These are phyloP conservation scores for Pristionchus maxplancki DNA, from an alignment of 2,888 invertebrate species.

Conservation along the genomic window DNA sequence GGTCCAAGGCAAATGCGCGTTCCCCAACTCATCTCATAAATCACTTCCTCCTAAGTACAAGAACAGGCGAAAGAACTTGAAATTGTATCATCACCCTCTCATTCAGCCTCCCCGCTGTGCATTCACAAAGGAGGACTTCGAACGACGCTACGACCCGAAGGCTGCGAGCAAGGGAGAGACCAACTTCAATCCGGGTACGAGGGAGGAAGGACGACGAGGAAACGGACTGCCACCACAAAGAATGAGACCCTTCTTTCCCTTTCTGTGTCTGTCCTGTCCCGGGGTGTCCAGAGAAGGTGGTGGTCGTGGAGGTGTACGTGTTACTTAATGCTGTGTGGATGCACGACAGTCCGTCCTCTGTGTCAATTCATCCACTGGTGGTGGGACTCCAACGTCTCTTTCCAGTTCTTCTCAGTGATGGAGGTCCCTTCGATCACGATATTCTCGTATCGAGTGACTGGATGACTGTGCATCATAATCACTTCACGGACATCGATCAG, in stretches of 20 bases:
- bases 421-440: constrained; percentile 55
- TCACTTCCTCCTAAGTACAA: background rate
- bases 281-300: background rate
- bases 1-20: background rate
- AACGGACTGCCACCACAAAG: constrained; percentile 48
- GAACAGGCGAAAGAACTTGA: background rate
- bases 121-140: constrained; percentile 65
- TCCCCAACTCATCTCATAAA: constrained; percentile 7
- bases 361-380: background rate
- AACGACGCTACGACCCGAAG: constrained; percentile 54
- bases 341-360: background rate
- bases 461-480: constrained; percentile 62
- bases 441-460: constrained; percentile 62
- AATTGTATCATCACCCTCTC: constrained; percentile 12
- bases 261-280: constrained; percentile 20
- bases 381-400: background rate
- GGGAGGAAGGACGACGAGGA: background rate
- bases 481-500: constrained; percentile 60
- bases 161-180: background rate
- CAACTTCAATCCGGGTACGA: constrained; percentile 46
- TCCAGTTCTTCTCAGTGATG: constrained; percentile 57
- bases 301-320: background rate
- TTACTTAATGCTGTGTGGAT: background rate
- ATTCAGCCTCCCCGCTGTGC: constrained; percentile 68
- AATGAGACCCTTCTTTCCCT: constrained; percentile 44